phyloP scores from a whole-genome alignment of 2,797 vertebrate species.

The Galago senegalensis region DNA sequence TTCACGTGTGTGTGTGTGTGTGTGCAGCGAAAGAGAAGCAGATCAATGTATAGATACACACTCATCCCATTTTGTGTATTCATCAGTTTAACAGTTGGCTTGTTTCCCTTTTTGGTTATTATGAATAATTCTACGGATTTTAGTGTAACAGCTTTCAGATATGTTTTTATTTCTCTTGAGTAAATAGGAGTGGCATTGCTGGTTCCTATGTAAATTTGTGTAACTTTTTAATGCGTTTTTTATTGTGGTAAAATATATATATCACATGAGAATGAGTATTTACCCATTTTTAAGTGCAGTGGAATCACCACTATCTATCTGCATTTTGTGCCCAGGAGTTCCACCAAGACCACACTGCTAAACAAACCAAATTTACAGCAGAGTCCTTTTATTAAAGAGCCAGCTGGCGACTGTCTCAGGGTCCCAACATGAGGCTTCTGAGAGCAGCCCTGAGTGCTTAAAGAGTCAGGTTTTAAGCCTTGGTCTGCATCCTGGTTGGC shows the following conservation, averaged over 20 bases:
- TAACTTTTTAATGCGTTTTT: constrained; percentile 1
- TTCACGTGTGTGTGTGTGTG: neutral
- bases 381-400: too few relatives aligned
- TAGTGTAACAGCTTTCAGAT: neutral
- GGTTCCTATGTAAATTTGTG: neutral
- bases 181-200: neutral
- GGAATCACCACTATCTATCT: neutral
- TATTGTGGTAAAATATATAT: neutral
- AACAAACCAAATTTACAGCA: too few relatives aligned
- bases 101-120: constrained; percentile 9
- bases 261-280: neutral
- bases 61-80: neutral
- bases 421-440: too few relatives aligned
- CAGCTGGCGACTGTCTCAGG: too few relatives aligned
- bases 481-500: too few relatives aligned
- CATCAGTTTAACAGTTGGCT: neutral
- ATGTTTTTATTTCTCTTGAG: constrained; percentile 21
- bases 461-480: too few relatives aligned
- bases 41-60: neutral
- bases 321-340: too few relatives aligned
- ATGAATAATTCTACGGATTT: neutral
- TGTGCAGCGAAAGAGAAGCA: neutral
- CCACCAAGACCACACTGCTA: too few relatives aligned
- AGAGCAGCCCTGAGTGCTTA: too few relatives aligned
- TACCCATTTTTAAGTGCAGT: constrained; percentile 7